phyloP scores from a whole-genome alignment of 2,797 vertebrate species.

The Phrynocephalus vlangalii region DNA sequence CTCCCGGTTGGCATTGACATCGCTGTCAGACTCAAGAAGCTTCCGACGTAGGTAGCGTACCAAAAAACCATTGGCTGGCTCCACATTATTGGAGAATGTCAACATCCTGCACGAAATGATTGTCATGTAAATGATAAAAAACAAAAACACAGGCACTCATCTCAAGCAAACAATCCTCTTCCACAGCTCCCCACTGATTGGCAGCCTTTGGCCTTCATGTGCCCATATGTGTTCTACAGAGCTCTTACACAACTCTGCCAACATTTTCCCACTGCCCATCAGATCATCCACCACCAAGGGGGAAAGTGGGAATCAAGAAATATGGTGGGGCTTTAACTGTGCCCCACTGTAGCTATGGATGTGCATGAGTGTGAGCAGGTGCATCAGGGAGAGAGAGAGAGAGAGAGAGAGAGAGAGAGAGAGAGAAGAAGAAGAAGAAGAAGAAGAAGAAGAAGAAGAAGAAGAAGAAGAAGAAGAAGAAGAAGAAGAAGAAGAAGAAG shows the following conservation, averaged over 20 bases:
- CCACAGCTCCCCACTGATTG: neutral
- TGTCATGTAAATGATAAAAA: neutral
- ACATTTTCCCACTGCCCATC: neutral
- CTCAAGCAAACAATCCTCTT: neutral
- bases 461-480: too few relatives aligned
- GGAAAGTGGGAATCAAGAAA: neutral
- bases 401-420: neutral
- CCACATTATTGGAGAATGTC: slow-evolving; percentile 96
- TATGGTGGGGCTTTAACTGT: neutral
- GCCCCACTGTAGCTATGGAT: neutral
- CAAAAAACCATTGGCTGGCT: slow-evolving; percentile 94
- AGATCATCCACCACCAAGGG: neutral
- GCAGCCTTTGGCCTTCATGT: neutral
- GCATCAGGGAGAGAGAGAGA: neutral
- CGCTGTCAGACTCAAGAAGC: slow-evolving; percentile 87
- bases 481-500: neutral
- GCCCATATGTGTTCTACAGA: neutral
- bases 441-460: too few relatives aligned
- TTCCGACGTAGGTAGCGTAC: slow-evolving; percentile 93
- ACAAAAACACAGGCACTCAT: rapidly evolving
- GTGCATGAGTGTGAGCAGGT: neutral
- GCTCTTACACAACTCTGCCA: too few relatives aligned
- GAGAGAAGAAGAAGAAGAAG: neutral
- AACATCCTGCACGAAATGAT: slow-evolving; percentile 84
- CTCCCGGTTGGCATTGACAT: slow-evolving; percentile 80